phyloP scores from a whole-genome alignment of 2,888 invertebrate genomes.

The Ormyrus labotus region DNA sequence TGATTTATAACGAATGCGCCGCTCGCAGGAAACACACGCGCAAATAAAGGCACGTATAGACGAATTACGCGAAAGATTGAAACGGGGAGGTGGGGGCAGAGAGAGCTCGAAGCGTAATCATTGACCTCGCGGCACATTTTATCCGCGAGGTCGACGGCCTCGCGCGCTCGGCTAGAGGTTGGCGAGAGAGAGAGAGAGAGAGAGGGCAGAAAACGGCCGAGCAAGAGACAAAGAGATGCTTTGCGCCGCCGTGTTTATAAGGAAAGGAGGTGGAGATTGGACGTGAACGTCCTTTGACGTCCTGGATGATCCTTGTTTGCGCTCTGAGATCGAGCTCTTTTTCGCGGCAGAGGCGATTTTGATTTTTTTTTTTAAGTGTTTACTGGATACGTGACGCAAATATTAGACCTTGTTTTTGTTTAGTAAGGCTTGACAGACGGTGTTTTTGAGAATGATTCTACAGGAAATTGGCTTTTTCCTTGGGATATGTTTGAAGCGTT shows the following conservation, averaged over 20 bases:
- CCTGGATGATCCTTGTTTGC: constrained; percentile 10
- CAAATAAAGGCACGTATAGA: constrained; percentile 44
- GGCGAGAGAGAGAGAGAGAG: constrained; percentile 33
- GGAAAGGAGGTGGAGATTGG: constrained; percentile 11
- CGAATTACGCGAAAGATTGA: constrained; percentile 52
- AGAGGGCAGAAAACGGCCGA: constrained; percentile 15
- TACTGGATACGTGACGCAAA: not conserved
- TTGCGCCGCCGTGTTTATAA: constrained; percentile 25
- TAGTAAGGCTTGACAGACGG: too few relatives aligned
- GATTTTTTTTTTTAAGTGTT: not conserved
- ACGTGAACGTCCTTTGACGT: not conserved
- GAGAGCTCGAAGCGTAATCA: constrained; percentile 50
- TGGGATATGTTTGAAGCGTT: too few relatives aligned
- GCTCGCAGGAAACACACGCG: constrained; percentile 28
- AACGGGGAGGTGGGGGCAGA: constrained; percentile 13
- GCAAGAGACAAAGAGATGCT: constrained; percentile 48
- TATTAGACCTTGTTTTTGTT: not conserved
- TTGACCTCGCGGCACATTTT: constrained; percentile 58
- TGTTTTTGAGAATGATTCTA: too few relatives aligned
- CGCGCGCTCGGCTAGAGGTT: constrained; percentile 36
- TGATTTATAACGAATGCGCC: constrained; percentile 32
- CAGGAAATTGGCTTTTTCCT: too few relatives aligned
- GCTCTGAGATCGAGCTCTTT: too few relatives aligned
- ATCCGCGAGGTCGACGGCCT: constrained; percentile 56
- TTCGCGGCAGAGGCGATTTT: not conserved